These are phyloP conservation scores for Epinephelus moara DNA, from an alignment of 2,113 vertebrate genomes.

Conservation along the genomic window DNA sequence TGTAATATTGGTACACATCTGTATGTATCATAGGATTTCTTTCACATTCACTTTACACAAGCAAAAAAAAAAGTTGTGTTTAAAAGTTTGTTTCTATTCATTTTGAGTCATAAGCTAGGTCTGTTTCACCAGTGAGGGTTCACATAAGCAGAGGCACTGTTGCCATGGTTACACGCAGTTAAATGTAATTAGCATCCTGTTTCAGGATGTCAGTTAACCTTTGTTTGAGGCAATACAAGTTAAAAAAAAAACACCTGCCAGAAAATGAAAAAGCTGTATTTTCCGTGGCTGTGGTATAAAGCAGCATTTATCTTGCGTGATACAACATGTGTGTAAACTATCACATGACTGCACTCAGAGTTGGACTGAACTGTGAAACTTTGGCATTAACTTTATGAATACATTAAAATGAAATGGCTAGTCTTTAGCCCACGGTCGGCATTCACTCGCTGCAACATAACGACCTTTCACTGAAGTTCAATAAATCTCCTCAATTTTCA, in stretches of 20 bases:
- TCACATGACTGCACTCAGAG: slow-evolving; percentile 1
- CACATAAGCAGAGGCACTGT: background rate
- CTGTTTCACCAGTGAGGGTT: background rate
- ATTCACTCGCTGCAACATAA: slow-evolving; percentile 41
- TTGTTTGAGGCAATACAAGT: background rate
- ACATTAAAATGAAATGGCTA: slow-evolving; percentile 63
- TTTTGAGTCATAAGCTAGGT: background rate
- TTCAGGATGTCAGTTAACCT: background rate
- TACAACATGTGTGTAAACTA: slow-evolving; percentile 1
- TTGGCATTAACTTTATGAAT: slow-evolving; percentile 72
- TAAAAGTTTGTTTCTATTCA: background rate
- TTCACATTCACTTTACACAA: background rate
- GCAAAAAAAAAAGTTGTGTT: background rate
- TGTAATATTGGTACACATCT: too few species aligned
- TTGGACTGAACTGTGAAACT: slow-evolving; percentile 58
- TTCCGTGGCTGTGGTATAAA: background rate
- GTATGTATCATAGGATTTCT: background rate
- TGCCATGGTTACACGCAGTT: background rate
- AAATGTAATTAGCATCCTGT: background rate
- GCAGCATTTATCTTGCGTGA: background rate
- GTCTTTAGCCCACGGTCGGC: slow-evolving; percentile 61
- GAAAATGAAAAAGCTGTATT: background rate
- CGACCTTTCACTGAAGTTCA: slow-evolving; percentile 69
- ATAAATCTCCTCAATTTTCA: slow-evolving; percentile 70
- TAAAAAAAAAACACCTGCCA: background rate